Percentiles rank a stretch among this genome's conserved stretches.
Evolutionary conservation across 2,888 invertebrate genomes (phyloP).

Genomic region (Trichopria drosophilae): DNA sequence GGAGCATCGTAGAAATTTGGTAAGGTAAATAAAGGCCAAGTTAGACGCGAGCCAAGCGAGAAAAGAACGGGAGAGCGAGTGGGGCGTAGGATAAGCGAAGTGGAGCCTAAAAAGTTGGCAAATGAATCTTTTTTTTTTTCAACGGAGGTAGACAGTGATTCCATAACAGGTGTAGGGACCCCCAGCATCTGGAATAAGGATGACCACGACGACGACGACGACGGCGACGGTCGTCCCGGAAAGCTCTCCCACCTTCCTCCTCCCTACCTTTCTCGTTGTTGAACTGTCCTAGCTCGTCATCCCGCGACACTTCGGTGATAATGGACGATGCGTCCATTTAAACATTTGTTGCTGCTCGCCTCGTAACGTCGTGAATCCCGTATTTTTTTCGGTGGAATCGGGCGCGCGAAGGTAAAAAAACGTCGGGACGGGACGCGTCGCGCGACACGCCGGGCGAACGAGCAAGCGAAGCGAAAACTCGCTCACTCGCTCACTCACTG

Average conservation of each 20-base stretch:
- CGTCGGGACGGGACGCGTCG: too few species aligned
- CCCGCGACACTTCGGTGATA: constrained; percentile 97
- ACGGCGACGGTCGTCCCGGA: too few species aligned
- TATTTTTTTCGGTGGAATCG: too few species aligned
- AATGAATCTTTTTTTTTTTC: too few species aligned
- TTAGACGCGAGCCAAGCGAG: constrained; percentile 17
- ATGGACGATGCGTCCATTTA: constrained; percentile 99
- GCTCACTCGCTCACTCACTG: constrained; percentile 17
- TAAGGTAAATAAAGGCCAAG: too few species aligned
- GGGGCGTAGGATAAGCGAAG: constrained; percentile 28
- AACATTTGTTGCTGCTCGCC: constrained; percentile 65
- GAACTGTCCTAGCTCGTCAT: constrained; percentile 84
- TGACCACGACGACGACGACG: too few species aligned
- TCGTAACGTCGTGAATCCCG: constrained; percentile 52
- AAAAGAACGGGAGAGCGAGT: constrained; percentile 40
- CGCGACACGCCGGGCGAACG: constrained; percentile 11
- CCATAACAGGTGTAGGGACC: constrained; percentile 51
- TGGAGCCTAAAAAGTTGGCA: too few species aligned
- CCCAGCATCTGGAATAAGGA: too few species aligned
- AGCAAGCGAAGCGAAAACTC: constrained; percentile 7
- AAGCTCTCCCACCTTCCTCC: too few species aligned
- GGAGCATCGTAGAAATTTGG: too few species aligned
- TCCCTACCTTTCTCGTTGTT: constrained; percentile 87
- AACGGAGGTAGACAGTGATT: too few species aligned
- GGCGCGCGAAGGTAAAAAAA: too few species aligned